Evolutionary conservation across 2,797 vertebrate genomes (phyloP).

Genomic region (Ciconia nigra): DNA sequence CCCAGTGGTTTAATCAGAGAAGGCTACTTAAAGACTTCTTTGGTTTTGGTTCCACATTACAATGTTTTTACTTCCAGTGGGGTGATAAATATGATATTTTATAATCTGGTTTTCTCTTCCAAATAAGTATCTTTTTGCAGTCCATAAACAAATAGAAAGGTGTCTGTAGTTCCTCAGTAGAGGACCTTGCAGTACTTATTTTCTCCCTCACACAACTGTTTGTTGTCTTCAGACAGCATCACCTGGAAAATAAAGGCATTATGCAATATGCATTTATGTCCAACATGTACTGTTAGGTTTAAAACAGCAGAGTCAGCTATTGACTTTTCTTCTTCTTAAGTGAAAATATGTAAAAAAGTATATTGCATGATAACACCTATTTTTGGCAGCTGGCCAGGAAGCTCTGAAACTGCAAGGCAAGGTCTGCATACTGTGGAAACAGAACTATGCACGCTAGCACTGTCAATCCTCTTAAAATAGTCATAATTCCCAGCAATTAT

Average conservation of each 20-base stretch:
- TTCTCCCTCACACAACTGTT: neutral
- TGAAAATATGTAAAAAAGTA: neutral
- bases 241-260: neutral
- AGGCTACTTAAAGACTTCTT: neutral
- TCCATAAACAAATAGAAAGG: neutral
- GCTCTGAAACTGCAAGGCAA: neutral
- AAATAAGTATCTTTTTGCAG: neutral
- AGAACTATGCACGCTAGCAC: neutral
- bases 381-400: neutral
- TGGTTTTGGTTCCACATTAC: neutral
- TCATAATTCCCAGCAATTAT: neutral
- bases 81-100: neutral
- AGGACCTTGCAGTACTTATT: neutral
- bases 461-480: neutral
- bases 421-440: neutral
- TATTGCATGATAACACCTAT: neutral
- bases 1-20: neutral
- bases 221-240: neutral
- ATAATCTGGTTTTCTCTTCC: neutral
- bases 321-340: neutral
- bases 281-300: neutral
- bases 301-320: neutral
- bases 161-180: neutral
- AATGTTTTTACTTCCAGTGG: neutral
- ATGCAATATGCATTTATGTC: neutral